A percentile compares a stretch with the other conserved stretches of the same genome.
These are phyloP conservation scores for Arctopsyche grandis DNA, from an alignment of 1,140 invertebrate genomes.

Conservation along the genomic window DNA sequence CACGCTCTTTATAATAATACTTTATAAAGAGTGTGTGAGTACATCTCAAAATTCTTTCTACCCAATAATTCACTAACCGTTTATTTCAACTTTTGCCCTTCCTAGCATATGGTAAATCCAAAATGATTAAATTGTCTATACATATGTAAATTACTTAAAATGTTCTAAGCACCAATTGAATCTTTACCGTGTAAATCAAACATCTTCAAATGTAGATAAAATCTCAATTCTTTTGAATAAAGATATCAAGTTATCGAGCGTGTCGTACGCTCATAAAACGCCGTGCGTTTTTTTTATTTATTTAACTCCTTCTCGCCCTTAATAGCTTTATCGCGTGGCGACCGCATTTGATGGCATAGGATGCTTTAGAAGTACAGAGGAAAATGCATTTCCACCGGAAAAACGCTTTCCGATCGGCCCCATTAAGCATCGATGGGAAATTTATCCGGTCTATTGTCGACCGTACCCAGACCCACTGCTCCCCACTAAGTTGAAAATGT, in stretches of 20 bases:
- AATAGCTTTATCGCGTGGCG: conserved; percentile 30
- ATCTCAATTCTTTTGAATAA: not conserved
- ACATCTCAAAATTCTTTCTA: too few relatives aligned
- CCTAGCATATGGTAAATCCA: too few relatives aligned
- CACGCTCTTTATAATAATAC: too few relatives aligned
- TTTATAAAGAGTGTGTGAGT: too few relatives aligned
- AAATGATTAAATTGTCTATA: too few relatives aligned
- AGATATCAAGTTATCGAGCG: not conserved
- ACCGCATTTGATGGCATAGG: not conserved
- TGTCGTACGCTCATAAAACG: not conserved
- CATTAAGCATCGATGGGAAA: conserved; percentile 19
- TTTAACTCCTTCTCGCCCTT: conserved; percentile 10
- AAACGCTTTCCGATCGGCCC: conserved; percentile 31
- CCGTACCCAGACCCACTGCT: not conserved
- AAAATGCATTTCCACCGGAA: conserved; percentile 42
- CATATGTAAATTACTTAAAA: too few relatives aligned
- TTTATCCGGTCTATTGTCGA: conserved; percentile 6
- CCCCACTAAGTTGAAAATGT: not conserved
- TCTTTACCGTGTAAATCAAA: too few relatives aligned
- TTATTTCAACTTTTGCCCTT: too few relatives aligned
- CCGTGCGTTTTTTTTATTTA: not conserved
- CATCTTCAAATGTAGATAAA: too few relatives aligned
- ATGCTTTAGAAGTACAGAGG: conserved; percentile 12
- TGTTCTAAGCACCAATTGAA: too few relatives aligned
- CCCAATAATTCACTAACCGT: too few relatives aligned